phyloP scores from a whole-genome alignment of 2,797 vertebrate genomes.

The Spinus olivaceus region DNA sequence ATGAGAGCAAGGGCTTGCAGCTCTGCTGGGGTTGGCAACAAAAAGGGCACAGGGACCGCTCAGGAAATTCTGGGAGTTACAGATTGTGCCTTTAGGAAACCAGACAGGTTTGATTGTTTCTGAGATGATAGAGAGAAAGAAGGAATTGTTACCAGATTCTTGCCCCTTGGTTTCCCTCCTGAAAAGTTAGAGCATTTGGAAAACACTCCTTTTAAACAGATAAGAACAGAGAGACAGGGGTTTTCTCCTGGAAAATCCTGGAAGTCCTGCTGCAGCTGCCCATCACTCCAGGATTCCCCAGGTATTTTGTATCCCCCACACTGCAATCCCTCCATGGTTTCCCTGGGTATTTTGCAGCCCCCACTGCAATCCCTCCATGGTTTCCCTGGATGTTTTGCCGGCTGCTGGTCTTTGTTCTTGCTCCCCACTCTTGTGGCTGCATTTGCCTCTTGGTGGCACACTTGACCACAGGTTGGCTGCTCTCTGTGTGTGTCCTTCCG shows the following conservation, averaged over 20 bases:
- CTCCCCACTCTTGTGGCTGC: neutral
- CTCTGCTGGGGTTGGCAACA: neutral
- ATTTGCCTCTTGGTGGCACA: constrained; percentile 70
- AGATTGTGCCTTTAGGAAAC: neutral
- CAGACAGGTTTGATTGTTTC: neutral
- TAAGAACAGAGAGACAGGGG: too few species aligned
- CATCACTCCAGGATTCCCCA: neutral
- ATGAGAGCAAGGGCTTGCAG: neutral
- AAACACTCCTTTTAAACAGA: neutral
- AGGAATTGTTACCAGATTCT: neutral
- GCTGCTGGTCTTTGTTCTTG: constrained; percentile 27
- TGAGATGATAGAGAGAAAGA: neutral
- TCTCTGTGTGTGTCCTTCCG: neutral
- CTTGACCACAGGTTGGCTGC: constrained; percentile 38
- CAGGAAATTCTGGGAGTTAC: neutral
- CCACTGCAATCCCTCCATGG: neutral
- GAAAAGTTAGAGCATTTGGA: neutral
- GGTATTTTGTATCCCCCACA: neutral
- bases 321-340: neutral
- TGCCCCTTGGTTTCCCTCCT: neutral
- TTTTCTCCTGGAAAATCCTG: neutral
- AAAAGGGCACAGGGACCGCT: neutral
- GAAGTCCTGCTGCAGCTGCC: neutral
- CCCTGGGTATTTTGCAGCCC: neutral
- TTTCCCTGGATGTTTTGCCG: neutral